Base-by-base conservation (phyloP, 2,113 vertebrate species). In the Paradoxurus hermaphroditus region DNA sequence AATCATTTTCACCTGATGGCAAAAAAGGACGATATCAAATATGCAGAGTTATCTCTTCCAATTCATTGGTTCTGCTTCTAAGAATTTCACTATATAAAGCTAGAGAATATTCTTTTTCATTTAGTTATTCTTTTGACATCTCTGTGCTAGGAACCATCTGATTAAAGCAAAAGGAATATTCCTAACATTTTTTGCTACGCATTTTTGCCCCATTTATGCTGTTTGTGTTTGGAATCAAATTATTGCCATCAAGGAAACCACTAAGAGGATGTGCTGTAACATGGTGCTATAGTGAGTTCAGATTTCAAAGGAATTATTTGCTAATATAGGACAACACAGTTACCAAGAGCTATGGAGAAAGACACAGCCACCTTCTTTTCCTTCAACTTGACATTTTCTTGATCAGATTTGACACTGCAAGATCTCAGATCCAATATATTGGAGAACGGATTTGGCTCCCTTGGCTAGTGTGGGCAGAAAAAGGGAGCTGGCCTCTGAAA, bases 341-440 rank as follows among this genome's bases (percentile, higher is more conserved):
- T n/a, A 79, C 25, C 14, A 56, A 72, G 49, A 77, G 18, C 56
- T 78, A 3, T 84, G 36, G 44, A 46, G 62, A 95, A 95, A 77
- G 84, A 87, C 23, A 46, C 10, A 44, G 31, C 56, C 62, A 67
- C 59, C 81, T 96, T 96, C 39, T 34, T 88, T 84, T 44, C n/a
- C 70, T 92, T 95, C 27, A 90, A 6, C 65, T 85, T 95, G 96
- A 96, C 84, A 82, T 86, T 90, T 91, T 87, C 90, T 36, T 67
- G 23, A 85, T 95, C 75, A 88, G 86, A 82, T 7, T 84, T 75
- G 95, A 88, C 96, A 91, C 16, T 9, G 75, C 44, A 91, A 78
- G 65, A 67, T 94, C 92, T 96, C 90, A 73, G 83, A 88, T 86
- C 27, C 90, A 92, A 93, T 86, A 90, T 65, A 78, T 90, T 68